Base-by-base conservation (phyloP, 2,888 invertebrate species). In the Daptonema setosum region DNA sequence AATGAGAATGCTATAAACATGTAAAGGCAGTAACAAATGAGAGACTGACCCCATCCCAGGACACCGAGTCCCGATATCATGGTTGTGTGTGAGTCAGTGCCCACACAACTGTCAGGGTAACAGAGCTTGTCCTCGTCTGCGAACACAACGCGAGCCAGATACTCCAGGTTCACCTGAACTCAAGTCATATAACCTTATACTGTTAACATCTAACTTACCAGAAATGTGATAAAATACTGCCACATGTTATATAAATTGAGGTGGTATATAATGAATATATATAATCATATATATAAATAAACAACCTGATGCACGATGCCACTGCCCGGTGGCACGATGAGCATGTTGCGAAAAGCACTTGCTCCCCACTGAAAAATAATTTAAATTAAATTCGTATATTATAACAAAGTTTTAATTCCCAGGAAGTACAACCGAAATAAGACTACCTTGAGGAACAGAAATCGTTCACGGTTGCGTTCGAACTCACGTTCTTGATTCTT, bases 21-120 rank as follows among this genome's bases (percentile, higher is more conserved):
- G n/a, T n/a, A n/a, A n/a, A n/a, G n/a, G n/a, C n/a, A n/a, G n/a
- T n/a, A n/a, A n/a, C n/a, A n/a, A n/a, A n/a, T n/a, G 11, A 35
- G 11, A 35, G 17, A 45, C 45, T 5, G 11, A 63, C 55, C 67
- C 93, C 93, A 95, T 1, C 91, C 93, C 1, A 91, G 78, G 1
- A 93, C 84, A 0, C 93, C 93, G 1, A 93, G 78, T 0, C 93
- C 93, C 69, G 91, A 91, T 62, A 95, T 90, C 93, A 97, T 95
- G 20, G 95, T 95, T 1, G 95, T 97, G 69, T 97, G 95, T 0
- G 90, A 90, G 78, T 97, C 97, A 0, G 95, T 95, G 11, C 95
- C 95, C 47, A 97, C 93, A 60, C 88, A 81, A 14, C 84, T 85
- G 72, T 91, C 90, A 0, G 88, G 88, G 68, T 85, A 82, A 1